Evolutionary conservation across 2,113 vertebrate genomes (phyloP).

Genomic region (Poecilia latipinna): DNA sequence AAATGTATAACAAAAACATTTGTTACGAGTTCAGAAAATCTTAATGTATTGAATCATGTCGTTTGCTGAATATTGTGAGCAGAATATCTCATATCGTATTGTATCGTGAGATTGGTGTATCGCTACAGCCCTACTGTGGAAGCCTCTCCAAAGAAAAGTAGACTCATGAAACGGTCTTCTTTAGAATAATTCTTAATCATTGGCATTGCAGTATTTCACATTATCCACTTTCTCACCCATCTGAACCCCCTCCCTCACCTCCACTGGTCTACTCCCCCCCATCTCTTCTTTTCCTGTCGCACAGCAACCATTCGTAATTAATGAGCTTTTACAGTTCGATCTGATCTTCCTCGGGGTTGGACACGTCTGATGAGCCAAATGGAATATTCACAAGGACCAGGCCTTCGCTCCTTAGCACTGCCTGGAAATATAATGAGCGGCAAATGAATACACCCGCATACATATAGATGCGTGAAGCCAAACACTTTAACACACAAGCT

Average conservation of each 20-base stretch:
- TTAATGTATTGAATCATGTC: too few species aligned
- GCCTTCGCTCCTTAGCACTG: constrained; percentile 49
- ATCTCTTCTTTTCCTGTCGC: constrained; percentile 44
- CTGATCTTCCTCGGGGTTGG: constrained; percentile 76
- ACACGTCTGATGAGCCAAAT: constrained; percentile 77
- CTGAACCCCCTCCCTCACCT: constrained; percentile 38
- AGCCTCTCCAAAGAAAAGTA: too few species aligned
- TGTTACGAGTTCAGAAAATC: too few species aligned
- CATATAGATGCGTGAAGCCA: background rate
- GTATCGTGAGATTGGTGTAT: too few species aligned
- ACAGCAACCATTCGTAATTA: constrained; percentile 77
- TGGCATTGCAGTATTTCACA: constrained; percentile 19
- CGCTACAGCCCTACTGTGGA: too few species aligned
- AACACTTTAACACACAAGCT: constrained; percentile 39
- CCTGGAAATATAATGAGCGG: constrained; percentile 77
- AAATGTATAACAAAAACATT: too few species aligned
- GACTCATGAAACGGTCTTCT: too few species aligned
- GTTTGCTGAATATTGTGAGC: too few species aligned
- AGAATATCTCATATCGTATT: too few species aligned
- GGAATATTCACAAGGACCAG: constrained; percentile 70
- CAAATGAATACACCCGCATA: constrained; percentile 50
- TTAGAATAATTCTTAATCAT: constrained; percentile 25
- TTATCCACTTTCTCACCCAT: constrained; percentile 35
- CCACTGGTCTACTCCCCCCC: constrained; percentile 1
- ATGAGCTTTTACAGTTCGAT: constrained; percentile 78